A percentile compares a stretch with the other conserved stretches of the same genome.
Conservation (phyloP, 1,140 invertebrate genomes). For the Druon quercuslanigerum region DNA sequence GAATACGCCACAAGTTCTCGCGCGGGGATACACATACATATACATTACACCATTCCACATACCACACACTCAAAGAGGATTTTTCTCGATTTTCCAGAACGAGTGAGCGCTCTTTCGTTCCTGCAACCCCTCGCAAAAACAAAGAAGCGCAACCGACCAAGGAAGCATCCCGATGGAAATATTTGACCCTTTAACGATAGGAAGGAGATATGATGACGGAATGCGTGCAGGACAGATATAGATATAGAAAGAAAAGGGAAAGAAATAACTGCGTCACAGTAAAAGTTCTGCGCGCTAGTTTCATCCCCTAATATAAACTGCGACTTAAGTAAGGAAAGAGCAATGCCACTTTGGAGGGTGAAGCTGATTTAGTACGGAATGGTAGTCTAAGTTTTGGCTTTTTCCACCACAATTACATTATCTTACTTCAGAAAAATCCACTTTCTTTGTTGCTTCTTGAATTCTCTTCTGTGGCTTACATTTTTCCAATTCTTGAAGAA, state of each 20-base stretch:
- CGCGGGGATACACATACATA: not conserved
- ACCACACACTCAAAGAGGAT: conserved; percentile 1
- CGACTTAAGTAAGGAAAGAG: conserved; percentile 6
- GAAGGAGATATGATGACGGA: conserved; percentile 1
- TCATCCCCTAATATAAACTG: not conserved
- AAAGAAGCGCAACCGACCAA: conserved; percentile 14
- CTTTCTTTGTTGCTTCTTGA: no score
- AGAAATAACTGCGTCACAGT: not conserved
- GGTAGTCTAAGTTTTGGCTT: not conserved
- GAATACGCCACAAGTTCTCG: not conserved
- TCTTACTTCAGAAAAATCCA: not conserved
- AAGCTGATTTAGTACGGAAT: conserved; percentile 21
- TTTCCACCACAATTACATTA: not conserved
- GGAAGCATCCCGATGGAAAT: conserved; percentile 14
- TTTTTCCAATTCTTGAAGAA: no score
- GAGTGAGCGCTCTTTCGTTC: conserved; percentile 10
- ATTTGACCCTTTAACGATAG: conserved; percentile 31
- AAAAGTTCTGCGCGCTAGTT: conserved; percentile 11
- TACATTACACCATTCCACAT: not conserved
- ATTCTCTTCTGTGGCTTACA: no score
- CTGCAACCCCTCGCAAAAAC: conserved; percentile 30
- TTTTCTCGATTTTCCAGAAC: conserved; percentile 22
- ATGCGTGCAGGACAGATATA: not conserved
- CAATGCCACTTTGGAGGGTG: not conserved
- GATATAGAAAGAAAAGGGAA: conserved; percentile 3